Percentiles rank a stretch among this genome's conserved stretches.
phyloP scores from a whole-genome alignment of 1,140 invertebrate genomes.

The Himalopsyche phryganea region DNA sequence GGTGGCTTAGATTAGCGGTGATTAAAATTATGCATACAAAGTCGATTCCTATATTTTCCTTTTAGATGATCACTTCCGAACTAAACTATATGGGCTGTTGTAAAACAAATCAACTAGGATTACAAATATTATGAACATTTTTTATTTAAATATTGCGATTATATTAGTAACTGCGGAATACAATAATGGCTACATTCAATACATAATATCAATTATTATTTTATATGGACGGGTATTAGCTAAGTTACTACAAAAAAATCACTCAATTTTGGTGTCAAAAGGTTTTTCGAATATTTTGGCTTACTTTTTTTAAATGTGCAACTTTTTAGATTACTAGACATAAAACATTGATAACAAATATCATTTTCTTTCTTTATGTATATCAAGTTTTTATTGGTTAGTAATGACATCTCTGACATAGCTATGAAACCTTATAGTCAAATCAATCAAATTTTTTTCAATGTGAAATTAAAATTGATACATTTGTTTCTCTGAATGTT shows the following conservation, averaged over 20 bases:
- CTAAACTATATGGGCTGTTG: neutral
- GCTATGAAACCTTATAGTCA: too few species aligned
- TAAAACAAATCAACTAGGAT: neutral
- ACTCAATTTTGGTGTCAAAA: slow-evolving; percentile 30
- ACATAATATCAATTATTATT: slow-evolving; percentile 1
- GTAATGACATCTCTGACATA: too few species aligned
- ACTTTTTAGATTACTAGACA: too few species aligned
- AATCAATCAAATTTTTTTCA: too few species aligned
- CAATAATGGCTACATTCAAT: neutral
- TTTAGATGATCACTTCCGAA: neutral
- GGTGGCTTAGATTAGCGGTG: too few species aligned
- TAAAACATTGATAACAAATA: too few species aligned
- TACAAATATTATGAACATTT: neutral
- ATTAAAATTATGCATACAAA: too few species aligned
- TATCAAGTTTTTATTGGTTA: too few species aligned
- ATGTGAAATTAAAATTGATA: too few species aligned
- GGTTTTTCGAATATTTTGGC: slow-evolving; percentile 9
- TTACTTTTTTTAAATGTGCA: neutral
- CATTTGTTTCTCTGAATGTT: too few species aligned
- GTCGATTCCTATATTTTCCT: too few species aligned
- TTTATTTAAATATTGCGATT: neutral
- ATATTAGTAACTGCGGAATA: neutral
- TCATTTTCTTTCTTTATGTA: too few species aligned
- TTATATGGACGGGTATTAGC: slow-evolving; percentile 28
- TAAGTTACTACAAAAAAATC: slow-evolving; percentile 29